phyloP scores from a whole-genome alignment of 1,140 invertebrate genomes.

The Thaumatotibia leucotreta region DNA sequence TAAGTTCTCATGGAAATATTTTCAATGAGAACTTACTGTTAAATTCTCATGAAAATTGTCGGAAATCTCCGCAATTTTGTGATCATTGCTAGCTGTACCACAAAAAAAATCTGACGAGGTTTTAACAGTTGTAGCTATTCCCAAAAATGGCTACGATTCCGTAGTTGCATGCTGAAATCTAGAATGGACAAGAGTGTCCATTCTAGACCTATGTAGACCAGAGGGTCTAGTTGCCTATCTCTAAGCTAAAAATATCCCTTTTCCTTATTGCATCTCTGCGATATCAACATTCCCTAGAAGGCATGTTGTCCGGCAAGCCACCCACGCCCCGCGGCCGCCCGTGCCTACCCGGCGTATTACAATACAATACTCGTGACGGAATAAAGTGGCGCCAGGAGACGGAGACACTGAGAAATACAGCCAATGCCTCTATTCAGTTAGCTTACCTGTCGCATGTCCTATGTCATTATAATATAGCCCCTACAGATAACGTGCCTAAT shows the following conservation, averaged over 20 bases:
- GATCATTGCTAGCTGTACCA: too few species aligned
- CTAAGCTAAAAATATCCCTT: slow-evolving; percentile 27
- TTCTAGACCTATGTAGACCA: too few species aligned
- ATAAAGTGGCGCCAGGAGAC: slow-evolving; percentile 33
- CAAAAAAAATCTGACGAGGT: too few species aligned
- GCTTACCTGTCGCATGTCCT: neutral
- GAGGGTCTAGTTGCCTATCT: slow-evolving; percentile 3
- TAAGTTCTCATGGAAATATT: too few species aligned
- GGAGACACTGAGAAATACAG: neutral
- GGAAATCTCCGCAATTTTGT: too few species aligned
- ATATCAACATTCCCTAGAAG: slow-evolving; percentile 65
- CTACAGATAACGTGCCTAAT: too few species aligned
- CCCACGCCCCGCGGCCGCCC: slow-evolving; percentile 39
- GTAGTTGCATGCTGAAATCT: slow-evolving; percentile 4
- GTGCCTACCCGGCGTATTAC: slow-evolving; percentile 14
- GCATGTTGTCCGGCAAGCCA: slow-evolving; percentile 45
- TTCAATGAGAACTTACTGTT: too few species aligned
- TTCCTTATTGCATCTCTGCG: slow-evolving; percentile 49
- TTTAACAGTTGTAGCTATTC: neutral
- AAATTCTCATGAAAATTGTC: too few species aligned
- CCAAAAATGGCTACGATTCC: neutral
- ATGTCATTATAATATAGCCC: neutral
- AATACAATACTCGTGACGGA: slow-evolving; percentile 27
- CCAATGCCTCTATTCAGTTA: slow-evolving; percentile 1
- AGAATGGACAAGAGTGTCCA: slow-evolving; percentile 1